Percentiles rank a stretch among this genome's conserved stretches.
phyloP scores from a whole-genome alignment of 2,888 invertebrate species.

The Melinopterus prodromus region DNA sequence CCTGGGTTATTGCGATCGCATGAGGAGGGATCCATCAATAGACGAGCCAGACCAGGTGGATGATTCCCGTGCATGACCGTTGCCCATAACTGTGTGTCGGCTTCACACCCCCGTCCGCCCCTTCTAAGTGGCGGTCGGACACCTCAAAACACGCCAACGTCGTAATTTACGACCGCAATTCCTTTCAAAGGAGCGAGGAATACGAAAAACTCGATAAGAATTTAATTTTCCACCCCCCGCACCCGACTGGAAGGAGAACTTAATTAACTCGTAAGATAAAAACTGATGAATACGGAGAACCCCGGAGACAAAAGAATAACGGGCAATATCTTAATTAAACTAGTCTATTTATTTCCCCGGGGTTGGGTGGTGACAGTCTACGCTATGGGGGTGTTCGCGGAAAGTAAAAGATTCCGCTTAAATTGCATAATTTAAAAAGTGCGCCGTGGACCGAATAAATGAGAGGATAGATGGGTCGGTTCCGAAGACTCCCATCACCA shows the following conservation, averaged over 20 bases:
- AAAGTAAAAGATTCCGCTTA: slow-evolving; percentile 56
- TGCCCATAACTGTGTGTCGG: slow-evolving; percentile 47
- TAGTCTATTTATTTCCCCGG: slow-evolving; percentile 61
- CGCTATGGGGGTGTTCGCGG: slow-evolving; percentile 43
- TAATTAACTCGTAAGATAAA: slow-evolving; percentile 24
- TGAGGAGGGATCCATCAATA: slow-evolving; percentile 42
- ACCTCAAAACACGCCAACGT: slow-evolving; percentile 47
- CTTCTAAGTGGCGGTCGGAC: slow-evolving; percentile 47
- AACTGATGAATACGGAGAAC: slow-evolving; percentile 11
- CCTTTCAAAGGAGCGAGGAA: not conserved
- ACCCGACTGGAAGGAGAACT: slow-evolving; percentile 10
- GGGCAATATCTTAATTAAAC: slow-evolving; percentile 64
- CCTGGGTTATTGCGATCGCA: slow-evolving; percentile 25
- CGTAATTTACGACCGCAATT: slow-evolving; percentile 28
- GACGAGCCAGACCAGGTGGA: slow-evolving; percentile 47
- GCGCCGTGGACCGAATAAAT: slow-evolving; percentile 63
- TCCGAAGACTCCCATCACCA: slow-evolving; percentile 52
- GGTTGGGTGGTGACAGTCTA: slow-evolving; percentile 30
- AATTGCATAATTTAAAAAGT: slow-evolving; percentile 63
- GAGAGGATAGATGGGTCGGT: slow-evolving; percentile 49
- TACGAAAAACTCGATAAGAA: slow-evolving; percentile 4
- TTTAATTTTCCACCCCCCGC: not conserved
- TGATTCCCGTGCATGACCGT: slow-evolving; percentile 51
- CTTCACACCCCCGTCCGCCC: slow-evolving; percentile 49
- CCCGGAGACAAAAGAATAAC: slow-evolving; percentile 60